Conservation (phyloP, 2,113 vertebrate species). For the Lota lota region DNA sequence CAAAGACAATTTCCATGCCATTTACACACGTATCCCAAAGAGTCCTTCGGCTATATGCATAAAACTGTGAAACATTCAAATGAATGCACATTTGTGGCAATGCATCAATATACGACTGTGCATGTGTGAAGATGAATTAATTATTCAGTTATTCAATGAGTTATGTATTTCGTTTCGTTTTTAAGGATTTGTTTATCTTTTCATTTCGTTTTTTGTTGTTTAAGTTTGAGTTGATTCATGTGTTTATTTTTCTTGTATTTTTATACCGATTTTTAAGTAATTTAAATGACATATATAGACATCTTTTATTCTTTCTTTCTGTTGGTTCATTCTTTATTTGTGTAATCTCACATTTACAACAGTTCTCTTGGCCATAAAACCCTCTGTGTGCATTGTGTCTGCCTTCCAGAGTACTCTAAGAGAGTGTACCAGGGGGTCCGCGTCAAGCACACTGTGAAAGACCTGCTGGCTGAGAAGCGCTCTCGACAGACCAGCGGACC, state of each 20-base stretch:
- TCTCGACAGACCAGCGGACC: slow-evolving; percentile 81
- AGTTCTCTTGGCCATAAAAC: too few relatives aligned
- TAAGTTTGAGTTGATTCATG: neutral
- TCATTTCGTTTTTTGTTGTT: neutral
- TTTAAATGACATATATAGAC: too few relatives aligned
- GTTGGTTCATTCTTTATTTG: too few relatives aligned
- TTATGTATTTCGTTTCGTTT: too few relatives aligned
- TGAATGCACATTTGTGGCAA: slow-evolving; percentile 52
- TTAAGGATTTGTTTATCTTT: neutral
- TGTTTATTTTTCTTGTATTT: too few relatives aligned
- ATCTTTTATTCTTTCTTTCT: too few relatives aligned
- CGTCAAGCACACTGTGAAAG: slow-evolving; percentile 97
- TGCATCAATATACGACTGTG: slow-evolving; percentile 44
- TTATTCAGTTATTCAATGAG: neutral
- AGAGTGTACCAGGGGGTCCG: slow-evolving; percentile 92
- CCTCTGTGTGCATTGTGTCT: neutral
- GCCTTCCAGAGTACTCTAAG: slow-evolving; percentile 80
- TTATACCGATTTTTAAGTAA: too few relatives aligned
- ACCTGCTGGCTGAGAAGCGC: slow-evolving; percentile 90
- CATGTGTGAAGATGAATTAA: neutral
- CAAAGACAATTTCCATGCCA: slow-evolving; percentile 67
- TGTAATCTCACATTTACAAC: too few relatives aligned
- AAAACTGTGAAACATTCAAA: slow-evolving; percentile 56
- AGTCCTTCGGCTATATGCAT: slow-evolving; percentile 39
- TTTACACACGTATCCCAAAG: slow-evolving; percentile 57